Conservation (phyloP, 1,140 invertebrate genomes). For the Lucilia sericata region DNA sequence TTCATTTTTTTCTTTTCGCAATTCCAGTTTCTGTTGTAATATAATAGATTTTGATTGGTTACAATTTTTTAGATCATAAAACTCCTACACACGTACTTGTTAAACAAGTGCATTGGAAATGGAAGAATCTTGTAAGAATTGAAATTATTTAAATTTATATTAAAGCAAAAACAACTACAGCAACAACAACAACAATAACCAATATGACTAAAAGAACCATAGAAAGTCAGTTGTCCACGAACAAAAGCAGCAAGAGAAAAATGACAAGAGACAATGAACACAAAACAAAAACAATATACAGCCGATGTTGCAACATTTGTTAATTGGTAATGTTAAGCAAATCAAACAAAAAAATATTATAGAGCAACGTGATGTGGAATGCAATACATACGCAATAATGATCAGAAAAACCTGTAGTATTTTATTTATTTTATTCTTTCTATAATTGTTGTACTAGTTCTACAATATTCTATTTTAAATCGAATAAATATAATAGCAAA, state of each 20-base stretch:
- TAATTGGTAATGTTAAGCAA: not conserved
- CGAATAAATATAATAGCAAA: not conserved
- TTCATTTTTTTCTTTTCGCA: not conserved
- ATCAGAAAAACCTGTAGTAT: not conserved
- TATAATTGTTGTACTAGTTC: not conserved
- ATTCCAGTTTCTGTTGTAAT: not conserved
- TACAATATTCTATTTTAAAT: not conserved
- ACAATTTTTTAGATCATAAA: constrained; percentile 29
- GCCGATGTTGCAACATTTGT: not conserved
- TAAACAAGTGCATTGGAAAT: constrained; percentile 35
- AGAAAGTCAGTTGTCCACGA: not conserved
- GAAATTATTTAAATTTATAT: constrained; percentile 43
- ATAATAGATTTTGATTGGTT: constrained; percentile 28
- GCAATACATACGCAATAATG: not conserved
- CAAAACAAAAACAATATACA: not conserved
- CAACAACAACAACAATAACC: not conserved
- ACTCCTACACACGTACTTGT: constrained; percentile 34
- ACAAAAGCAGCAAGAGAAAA: not conserved
- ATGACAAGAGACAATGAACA: constrained; percentile 9
- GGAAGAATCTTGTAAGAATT: constrained; percentile 43
- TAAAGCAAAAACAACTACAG: constrained; percentile 5
- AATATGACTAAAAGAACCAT: constrained; percentile 10
- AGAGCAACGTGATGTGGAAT: not conserved
- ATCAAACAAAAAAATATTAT: not conserved
- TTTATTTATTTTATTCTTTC: not conserved